Base-by-base conservation (phyloP, 2,888 invertebrate genomes). In the Hypsopygia costalis region DNA sequence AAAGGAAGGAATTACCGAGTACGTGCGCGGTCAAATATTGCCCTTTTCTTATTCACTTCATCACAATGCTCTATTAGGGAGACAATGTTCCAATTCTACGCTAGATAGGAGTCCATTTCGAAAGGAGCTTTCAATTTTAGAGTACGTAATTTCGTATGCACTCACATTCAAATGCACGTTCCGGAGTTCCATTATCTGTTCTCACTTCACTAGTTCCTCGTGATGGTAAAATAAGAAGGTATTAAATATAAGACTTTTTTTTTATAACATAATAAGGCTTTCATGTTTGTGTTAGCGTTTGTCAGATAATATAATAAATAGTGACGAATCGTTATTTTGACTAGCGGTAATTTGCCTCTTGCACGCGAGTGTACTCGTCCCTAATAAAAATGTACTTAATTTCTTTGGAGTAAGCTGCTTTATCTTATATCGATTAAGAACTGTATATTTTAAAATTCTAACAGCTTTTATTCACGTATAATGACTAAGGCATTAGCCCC, bases 41-140 rank as follows among this genome's bases (percentile, higher is more conserved):
- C 60, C 57, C 48, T 55, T 69, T 62, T 59, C 62, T 68, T 55
- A 62, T 67, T 67, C 65, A 60, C 66, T 69, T 53, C 55, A 62
- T 58, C 60, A 85, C 81, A 85, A 81, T 80, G 55, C 62, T 51
- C 73, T 62, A 81, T 80, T 78, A 76, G 39, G 58, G 55, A 67
- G 56, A 73, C 79, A 77, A 78, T 71, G 71, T 66, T 60, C 62
- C 63, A 59, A 48, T 46, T 42, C 41, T 44, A 52, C 47, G 36
- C 39, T 42, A 38, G 40, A 58, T 53, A 61, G 54, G 52, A 51
- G 55, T 56, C 57, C 56, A 52, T 61, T 54, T 53, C 46, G 46
- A 52, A 53, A 53, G 46, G 52, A 56, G 55, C 52, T 52, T 44
- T 59, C 46, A 51, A 56, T 53, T 60, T 44, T 47, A 44, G 37